phyloP scores from a whole-genome alignment of 2,888 invertebrate species.

The Scaptomyza reducta region DNA sequence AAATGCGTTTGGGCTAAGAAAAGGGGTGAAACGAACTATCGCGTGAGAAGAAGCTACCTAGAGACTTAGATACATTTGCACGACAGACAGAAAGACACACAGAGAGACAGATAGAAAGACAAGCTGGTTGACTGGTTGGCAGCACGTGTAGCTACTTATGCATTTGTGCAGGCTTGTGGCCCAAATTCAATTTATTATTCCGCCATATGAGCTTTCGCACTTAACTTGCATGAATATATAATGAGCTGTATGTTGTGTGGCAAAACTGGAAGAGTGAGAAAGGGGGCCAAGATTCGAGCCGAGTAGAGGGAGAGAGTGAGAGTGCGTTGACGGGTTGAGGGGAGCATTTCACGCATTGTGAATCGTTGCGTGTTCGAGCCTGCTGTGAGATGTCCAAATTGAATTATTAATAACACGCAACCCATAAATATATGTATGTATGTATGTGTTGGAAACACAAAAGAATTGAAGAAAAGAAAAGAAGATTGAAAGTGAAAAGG shows the following conservation, averaged over 20 bases:
- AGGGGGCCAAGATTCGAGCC: no score
- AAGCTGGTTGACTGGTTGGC: not conserved
- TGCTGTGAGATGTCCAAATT: conserved; percentile 61
- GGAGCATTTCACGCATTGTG: conserved; percentile 21
- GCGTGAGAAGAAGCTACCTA: conserved; percentile 10
- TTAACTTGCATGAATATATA: conserved; percentile 76
- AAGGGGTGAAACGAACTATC: conserved; percentile 7
- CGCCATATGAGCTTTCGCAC: conserved; percentile 75
- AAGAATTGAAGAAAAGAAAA: not conserved
- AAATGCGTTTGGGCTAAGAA: not conserved
- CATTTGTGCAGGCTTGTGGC: conserved; percentile 56
- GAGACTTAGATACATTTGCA: conserved; percentile 48
- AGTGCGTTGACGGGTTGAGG: not conserved
- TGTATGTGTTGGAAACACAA: not conserved
- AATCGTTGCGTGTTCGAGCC: conserved; percentile 57
- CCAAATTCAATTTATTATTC: conserved; percentile 74
- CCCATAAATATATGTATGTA: conserved; percentile 37
- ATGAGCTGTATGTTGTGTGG: conserved; percentile 43
- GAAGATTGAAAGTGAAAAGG: conserved; percentile 37
- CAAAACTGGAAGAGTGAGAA: not conserved
- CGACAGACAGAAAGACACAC: not conserved
- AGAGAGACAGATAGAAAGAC: not conserved
- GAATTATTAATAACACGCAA: conserved; percentile 74
- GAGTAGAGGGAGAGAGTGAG: not conserved
- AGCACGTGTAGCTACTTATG: conserved; percentile 61